Percentiles rank a stretch among this genome's conserved stretches.
These are phyloP conservation scores for Paraplagusia blochii DNA, from an alignment of 2,113 vertebrate genomes.

Conservation along the genomic window DNA sequence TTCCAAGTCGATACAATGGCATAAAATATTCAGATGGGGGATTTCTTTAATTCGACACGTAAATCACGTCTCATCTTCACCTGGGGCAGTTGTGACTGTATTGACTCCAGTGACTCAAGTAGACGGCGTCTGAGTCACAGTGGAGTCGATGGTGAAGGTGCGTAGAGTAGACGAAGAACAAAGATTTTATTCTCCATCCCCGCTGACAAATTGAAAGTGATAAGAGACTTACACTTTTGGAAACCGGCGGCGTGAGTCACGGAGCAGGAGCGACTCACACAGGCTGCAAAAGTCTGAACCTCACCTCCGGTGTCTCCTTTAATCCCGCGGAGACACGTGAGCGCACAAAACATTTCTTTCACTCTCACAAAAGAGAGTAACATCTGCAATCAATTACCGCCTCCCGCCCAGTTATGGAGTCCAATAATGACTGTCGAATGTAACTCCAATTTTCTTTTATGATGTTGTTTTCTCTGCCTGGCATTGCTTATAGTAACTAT, in stretches of 20 bases:
- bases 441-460: slow-evolving; percentile 62
- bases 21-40: no score
- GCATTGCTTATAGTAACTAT: slow-evolving; percentile 55
- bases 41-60: no score
- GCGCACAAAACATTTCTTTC: slow-evolving; percentile 53
- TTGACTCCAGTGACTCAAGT: no score
- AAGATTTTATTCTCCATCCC: slow-evolving; percentile 6
- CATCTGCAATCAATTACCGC: slow-evolving; percentile 68
- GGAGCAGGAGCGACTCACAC: slow-evolving; percentile 44
- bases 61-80: no score
- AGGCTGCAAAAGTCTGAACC: slow-evolving; percentile 46
- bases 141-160: no score
- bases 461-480: slow-evolving; percentile 60
- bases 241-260: slow-evolving; percentile 18
- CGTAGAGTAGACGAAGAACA: slow-evolving; percentile 5
- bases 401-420: slow-evolving; percentile 60
- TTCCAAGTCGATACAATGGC: no score
- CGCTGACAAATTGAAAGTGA: slow-evolving; percentile 19
- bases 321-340: slow-evolving; percentile 41
- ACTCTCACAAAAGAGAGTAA: slow-evolving; percentile 49
- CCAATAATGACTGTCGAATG: slow-evolving; percentile 66
- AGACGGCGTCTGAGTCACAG: no score
- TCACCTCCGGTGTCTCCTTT: slow-evolving; percentile 44
- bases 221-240: slow-evolving; percentile 25
- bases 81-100: no score